Conservation (phyloP, 2,888 invertebrate genomes). For the Apamea epomidion region DNA sequence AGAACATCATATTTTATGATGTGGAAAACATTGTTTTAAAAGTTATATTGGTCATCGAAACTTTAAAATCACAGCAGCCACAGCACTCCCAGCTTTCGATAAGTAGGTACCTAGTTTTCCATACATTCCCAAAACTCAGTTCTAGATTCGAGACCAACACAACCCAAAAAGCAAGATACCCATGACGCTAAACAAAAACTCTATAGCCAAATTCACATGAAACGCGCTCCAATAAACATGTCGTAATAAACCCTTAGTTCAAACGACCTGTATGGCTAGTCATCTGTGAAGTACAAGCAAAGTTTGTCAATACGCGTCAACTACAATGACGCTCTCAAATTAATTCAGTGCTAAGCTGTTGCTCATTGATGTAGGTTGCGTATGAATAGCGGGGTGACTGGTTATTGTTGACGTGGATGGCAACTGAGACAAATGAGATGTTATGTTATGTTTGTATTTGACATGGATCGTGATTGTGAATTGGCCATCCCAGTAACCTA, state of each 20-base stretch:
- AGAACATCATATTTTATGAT: background rate
- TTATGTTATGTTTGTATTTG: background rate
- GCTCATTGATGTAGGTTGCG: constrained; percentile 53
- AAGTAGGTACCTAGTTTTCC: background rate
- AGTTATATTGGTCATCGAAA: background rate
- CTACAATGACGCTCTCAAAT: constrained; percentile 55
- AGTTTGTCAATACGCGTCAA: constrained; percentile 62
- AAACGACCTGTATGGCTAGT: constrained; percentile 71
- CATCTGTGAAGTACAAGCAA: constrained; percentile 67
- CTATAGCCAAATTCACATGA: constrained; percentile 57
- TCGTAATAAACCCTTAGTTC: constrained; percentile 73
- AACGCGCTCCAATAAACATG: constrained; percentile 72
- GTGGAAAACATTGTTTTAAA: background rate
- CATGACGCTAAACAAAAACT: constrained; percentile 56
- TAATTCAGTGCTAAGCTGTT: constrained; percentile 47
- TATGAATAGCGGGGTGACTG: constrained; percentile 33
- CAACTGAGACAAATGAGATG: constrained; percentile 18
- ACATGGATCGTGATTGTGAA: background rate
- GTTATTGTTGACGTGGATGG: constrained; percentile 18
- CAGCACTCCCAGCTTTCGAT: background rate
- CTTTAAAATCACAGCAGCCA: background rate
- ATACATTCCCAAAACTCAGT: constrained; percentile 31
- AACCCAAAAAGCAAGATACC: constrained; percentile 56
- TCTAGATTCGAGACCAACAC: constrained; percentile 18
- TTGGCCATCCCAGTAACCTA: constrained; percentile 24